Conservation (phyloP, 2,888 invertebrate genomes). For the Thecophora atra region DNA sequence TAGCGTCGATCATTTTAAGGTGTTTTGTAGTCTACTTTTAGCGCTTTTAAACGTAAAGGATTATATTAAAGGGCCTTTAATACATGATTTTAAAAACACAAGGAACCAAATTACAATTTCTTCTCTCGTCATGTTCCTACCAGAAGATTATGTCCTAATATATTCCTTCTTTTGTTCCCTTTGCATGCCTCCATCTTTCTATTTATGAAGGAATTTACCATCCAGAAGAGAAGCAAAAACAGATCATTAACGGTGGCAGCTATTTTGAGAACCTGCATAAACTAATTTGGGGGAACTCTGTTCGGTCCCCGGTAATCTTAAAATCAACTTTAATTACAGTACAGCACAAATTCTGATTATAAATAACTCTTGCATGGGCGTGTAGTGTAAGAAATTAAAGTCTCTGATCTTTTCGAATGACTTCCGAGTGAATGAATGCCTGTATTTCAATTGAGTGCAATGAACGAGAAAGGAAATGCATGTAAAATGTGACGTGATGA, state of each 20-base stretch:
- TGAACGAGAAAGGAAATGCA: slow-evolving; percentile 2
- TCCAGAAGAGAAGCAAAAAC: neutral
- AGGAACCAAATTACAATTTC: no score
- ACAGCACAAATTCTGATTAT: neutral
- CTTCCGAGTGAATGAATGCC: slow-evolving; percentile 12
- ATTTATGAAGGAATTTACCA: neutral
- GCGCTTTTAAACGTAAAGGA: no score
- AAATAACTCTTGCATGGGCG: slow-evolving; percentile 32
- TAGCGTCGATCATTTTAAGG: no score
- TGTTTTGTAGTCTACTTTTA: no score
- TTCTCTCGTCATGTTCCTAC: no score
- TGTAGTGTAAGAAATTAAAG: neutral
- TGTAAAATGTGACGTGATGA: slow-evolving; percentile 3
- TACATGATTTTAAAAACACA: no score
- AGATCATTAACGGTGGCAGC: neutral
- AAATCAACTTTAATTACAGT: neutral
- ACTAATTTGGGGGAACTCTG: neutral
- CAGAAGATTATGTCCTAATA: no score
- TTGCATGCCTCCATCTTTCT: no score
- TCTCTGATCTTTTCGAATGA: slow-evolving; percentile 8
- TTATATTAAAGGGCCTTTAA: no score
- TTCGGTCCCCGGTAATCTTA: neutral
- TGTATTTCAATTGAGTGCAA: slow-evolving; percentile 13
- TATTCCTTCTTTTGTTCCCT: no score
- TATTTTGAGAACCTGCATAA: slow-evolving; percentile 21